A percentile compares a stretch with the other conserved stretches of the same genome.
phyloP scores from a whole-genome alignment of 2,797 vertebrate species.

The Onychomys arenicola region DNA sequence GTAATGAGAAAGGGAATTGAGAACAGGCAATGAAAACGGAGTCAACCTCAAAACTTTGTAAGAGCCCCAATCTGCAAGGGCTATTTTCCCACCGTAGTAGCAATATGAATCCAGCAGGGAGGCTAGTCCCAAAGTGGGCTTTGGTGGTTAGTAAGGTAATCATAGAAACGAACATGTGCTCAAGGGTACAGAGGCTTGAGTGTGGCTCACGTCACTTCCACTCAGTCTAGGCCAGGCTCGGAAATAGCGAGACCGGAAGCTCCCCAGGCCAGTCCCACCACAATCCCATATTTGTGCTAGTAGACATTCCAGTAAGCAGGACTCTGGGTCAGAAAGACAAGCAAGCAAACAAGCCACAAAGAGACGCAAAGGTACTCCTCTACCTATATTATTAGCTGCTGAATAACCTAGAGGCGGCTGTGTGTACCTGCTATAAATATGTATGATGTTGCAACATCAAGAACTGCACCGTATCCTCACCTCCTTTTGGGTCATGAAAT shows the following conservation, averaged over 20 bases:
- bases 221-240: background rate
- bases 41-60: background rate
- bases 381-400: background rate
- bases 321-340: background rate
- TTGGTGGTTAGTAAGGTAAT: background rate
- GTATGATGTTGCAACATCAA: background rate
- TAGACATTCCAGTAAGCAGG: conserved; percentile 18
- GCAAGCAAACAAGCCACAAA: conserved; percentile 23
- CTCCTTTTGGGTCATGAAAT: conserved; percentile 38
- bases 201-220: background rate
- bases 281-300: background rate
- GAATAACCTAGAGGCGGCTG: background rate
- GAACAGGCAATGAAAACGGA: background rate
- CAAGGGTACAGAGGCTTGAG: background rate
- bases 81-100: background rate
- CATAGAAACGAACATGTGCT: background rate
- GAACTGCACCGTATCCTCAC: background rate
- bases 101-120: background rate
- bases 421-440: background rate
- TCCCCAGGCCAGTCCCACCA: background rate
- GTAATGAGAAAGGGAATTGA: background rate
- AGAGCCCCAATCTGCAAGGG: background rate
- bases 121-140: background rate
- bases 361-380: background rate
- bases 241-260: background rate